phyloP scores from a whole-genome alignment of 53 echinoderm and acorn worm species.

The Luidia sarsii region DNA sequence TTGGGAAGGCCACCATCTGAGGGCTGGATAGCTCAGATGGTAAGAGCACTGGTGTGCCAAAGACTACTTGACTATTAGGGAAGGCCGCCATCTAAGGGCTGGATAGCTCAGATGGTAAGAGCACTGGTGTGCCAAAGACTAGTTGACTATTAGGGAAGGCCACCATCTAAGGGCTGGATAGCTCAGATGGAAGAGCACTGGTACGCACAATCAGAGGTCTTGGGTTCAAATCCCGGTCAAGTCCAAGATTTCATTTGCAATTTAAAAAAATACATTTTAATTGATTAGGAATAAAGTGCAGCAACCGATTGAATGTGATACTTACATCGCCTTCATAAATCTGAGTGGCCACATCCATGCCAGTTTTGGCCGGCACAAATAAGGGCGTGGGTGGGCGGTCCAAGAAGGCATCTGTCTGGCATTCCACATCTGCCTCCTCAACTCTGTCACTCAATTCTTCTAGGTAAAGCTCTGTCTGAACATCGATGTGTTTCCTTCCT shows the following conservation, averaged over 20 bases:
- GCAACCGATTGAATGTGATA: neutral
- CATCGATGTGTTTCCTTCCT: conserved; percentile 97
- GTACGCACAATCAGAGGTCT: neutral
- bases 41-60: too few relatives aligned
- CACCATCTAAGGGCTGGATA: too few relatives aligned
- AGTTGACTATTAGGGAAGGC: too few relatives aligned
- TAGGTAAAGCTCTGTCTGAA: conserved; percentile 96
- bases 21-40: too few relatives aligned
- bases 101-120: too few relatives aligned
- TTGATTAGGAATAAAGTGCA: neutral
- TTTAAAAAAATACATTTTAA: too few relatives aligned
- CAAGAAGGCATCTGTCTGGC: conserved; percentile 97
- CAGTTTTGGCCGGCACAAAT: conserved; percentile 96
- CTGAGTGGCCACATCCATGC: conserved; percentile 94
- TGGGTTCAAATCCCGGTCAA: too few relatives aligned
- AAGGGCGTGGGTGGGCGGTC: conserved; percentile 97
- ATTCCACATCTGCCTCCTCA: conserved; percentile 93
- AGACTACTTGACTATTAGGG: too few relatives aligned
- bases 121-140: too few relatives aligned
- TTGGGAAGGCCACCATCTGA: too few relatives aligned
- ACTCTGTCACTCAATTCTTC: conserved; percentile 96
- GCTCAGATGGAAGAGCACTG: neutral
- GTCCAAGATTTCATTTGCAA: too few relatives aligned
- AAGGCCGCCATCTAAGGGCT: too few relatives aligned
- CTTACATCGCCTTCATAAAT: conserved; percentile 99